Percentiles rank a stretch among this genome's conserved stretches.
phyloP scores from a whole-genome alignment of 2,797 vertebrate genomes.

The Mus spretus region DNA sequence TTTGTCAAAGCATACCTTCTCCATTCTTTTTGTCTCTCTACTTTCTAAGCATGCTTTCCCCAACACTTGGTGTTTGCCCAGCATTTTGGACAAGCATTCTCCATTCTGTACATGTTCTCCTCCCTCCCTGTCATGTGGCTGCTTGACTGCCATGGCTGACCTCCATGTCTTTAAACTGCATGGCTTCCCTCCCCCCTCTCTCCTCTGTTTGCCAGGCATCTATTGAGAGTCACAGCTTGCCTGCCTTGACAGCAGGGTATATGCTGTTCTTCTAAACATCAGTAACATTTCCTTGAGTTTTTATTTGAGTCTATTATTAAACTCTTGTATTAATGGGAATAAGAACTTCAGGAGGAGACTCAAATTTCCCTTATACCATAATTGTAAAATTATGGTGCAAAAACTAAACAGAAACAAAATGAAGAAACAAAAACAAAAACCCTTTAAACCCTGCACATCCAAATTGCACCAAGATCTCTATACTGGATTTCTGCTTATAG shows the following conservation, averaged over 20 bases:
- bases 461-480: background rate
- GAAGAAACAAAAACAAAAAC: background rate
- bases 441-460: background rate
- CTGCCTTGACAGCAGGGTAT: background rate
- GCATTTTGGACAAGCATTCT: background rate
- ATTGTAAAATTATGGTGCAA: background rate
- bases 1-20: background rate
- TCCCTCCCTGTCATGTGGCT: background rate
- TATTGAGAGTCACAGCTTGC: background rate
- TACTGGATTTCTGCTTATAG: background rate
- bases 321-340: background rate
- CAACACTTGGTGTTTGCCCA: no score
- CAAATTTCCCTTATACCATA: background rate
- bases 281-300: background rate
- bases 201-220: background rate
- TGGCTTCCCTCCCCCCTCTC: no score
- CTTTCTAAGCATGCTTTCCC: background rate
- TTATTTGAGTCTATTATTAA: background rate
- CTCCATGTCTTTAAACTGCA: background rate
- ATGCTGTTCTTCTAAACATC: background rate
- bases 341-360: background rate
- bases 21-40: background rate
- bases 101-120: background rate
- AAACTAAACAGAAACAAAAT: background rate
- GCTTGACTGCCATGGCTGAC: background rate